Evolutionary conservation across 23 tunicate genomes (phyloP).

Genomic region (Botrylloides violaceus): DNA sequence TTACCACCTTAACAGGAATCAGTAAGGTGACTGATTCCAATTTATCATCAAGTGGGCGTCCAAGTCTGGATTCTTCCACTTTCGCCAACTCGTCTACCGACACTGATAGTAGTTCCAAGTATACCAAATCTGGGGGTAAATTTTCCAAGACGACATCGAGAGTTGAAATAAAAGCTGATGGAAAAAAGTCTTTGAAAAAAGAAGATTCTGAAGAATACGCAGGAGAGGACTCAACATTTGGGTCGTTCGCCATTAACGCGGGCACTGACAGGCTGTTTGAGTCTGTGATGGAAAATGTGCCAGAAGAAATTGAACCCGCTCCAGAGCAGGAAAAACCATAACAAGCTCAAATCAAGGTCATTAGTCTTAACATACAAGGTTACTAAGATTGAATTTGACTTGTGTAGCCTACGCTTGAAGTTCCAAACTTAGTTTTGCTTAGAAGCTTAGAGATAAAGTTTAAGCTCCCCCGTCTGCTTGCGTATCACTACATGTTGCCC

Average conservation of each 20-base stretch:
- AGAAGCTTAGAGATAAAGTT: too few species aligned
- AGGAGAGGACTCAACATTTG: slow-evolving; percentile 55
- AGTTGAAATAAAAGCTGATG: slow-evolving; percentile 3
- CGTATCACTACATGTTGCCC: too few species aligned
- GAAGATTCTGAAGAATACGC: slow-evolving; percentile 27
- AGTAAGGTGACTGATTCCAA: slow-evolving; percentile 4
- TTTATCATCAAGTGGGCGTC: slow-evolving; percentile 6
- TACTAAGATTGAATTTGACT: too few species aligned
- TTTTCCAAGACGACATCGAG: not conserved
- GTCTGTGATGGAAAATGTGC: slow-evolving; percentile 72
- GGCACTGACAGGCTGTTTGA: slow-evolving; percentile 60
- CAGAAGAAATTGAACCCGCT: not conserved
- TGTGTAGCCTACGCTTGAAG: too few species aligned
- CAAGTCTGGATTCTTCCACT: slow-evolving; percentile 1
- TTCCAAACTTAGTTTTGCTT: too few species aligned
- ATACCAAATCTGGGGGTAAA: slow-evolving; percentile 1
- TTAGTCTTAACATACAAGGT: too few species aligned
- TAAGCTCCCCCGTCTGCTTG: too few species aligned
- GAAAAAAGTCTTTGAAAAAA: not conserved
- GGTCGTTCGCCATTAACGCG: slow-evolving; percentile 72
- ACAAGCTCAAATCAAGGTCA: too few species aligned
- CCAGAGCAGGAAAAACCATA: too few species aligned
- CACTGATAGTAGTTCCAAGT: not conserved
- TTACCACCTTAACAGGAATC: slow-evolving; percentile 5
- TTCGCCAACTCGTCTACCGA: not conserved